Evolutionary conservation across 2,888 invertebrate species (phyloP), one percentile per base, ranked within the genome.

Genomic region (Lycocerus yunnanus): DNA sequence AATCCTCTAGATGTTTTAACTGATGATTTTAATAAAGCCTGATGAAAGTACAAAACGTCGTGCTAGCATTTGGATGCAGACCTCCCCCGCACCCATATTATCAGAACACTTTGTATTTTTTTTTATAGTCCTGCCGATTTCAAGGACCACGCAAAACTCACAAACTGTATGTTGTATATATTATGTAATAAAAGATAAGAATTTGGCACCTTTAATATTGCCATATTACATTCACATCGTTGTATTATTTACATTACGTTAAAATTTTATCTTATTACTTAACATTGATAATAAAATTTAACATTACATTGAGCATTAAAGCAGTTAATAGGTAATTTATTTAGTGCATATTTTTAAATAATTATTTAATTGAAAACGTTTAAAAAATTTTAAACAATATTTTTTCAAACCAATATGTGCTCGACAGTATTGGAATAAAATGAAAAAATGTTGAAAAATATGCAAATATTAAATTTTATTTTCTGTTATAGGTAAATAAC

Each of bases 251-350:
- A 74, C 71, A 74, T 71, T 18, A 58, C 66, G 3, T 67, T 70
- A 43, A 58, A 43, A 14, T 24, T 69, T 59, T 66, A 68, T 66
- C 68, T 71, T 21, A 66, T 67, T 63, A 72, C 72, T 15, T 71
- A 74, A 74, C 74, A 74, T 74, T 71, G 15, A 74, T 71, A 74
- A 71, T 73, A 73, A 73, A 73, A 21, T 73, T 73, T 69, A 73
- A 73, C 69, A 69, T 66, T 66, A 68, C 63, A 68, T 63, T 73
- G 66, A 14, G 58, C n/a, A 65, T 24, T 69, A 16, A 27, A 73
- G 69, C 66, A 69, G 20, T 66, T 66, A 13, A 69, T 43, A 43
- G 43, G 43, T 43, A 43, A 43, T 13, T 6, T 6, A n/a, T n/a
- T n/a, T n/a, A n/a, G n/a, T n/a, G n/a, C n/a, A n/a, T n/a, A n/a